Base-by-base conservation (phyloP, 2,113 vertebrate genomes). In the Electrona antarctica region DNA sequence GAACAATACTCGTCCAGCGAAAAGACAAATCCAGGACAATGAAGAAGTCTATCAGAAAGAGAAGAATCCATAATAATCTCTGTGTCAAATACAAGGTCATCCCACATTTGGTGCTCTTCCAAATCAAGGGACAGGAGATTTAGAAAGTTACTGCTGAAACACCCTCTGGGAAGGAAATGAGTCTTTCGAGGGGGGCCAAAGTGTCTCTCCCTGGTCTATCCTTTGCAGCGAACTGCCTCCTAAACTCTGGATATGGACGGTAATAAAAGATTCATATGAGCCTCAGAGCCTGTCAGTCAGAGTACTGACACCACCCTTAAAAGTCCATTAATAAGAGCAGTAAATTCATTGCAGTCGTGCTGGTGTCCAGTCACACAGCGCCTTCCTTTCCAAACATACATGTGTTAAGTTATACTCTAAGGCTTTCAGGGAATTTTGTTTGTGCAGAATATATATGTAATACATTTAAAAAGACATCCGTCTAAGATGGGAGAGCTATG, bases 211-310 rank as follows among this genome's bases (percentile, higher is more conserved):
- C 28, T 48, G 15, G 62, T 41, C 60, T 29, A n/a, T 60, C n/a
- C 15, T 54, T 13, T 28, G 9, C 48, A 41, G 12, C 7, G 52
- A 69, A 67, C 41, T 14, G 64, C 55, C 13, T 14, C 8, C 50
- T 75, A 21, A 67, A 58, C 45, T 61, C 29, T 58, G 59, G 69
- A 41, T 60, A 54, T 56, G 49, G 41, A 54, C 41, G 45, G 49
- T 56, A 8, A n/a, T 74, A 71, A 83, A 41, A 79, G 48, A 54
- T 74, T 85, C 50, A 73, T 57, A 73, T 75, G 74, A 89, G 64
- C n/a, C n/a, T n/a, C n/a, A n/a, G n/a, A n/a, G n/a, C 28, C 54
- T 74, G 72, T 82, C 80, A 81, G 8, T 86, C 77, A 81, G 64
- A 60, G 72, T 52, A 55, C 78, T 71, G 67, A 78, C 13, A 67